A percentile compares a stretch with the other conserved stretches of the same genome.
Conservation (phyloP, 2,888 invertebrate species). For the Platynereis dumerilii region DNA sequence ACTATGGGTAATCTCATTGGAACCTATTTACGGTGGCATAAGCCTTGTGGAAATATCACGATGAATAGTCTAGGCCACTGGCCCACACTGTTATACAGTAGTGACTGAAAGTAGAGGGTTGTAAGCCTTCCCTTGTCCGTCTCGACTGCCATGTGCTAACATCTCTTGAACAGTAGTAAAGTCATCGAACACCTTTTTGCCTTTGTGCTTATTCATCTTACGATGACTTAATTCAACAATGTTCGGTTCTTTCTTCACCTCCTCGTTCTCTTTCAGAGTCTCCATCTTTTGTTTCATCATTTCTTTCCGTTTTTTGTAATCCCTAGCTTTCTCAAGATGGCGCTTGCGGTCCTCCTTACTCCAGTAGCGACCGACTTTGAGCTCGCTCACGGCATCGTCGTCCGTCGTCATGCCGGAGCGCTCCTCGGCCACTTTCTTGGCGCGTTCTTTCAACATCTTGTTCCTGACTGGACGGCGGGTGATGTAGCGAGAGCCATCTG, state of each 20-base stretch:
- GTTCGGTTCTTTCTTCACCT: slow-evolving; percentile 53
- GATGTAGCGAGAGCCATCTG: slow-evolving; percentile 80
- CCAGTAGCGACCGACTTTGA: slow-evolving; percentile 79
- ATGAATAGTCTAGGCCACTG: no score
- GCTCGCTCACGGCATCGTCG: slow-evolving; percentile 79
- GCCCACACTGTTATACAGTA: slow-evolving; percentile 58
- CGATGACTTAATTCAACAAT: slow-evolving; percentile 66
- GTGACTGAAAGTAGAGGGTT: slow-evolving; percentile 65
- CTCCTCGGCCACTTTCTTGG: slow-evolving; percentile 73
- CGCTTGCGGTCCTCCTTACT: slow-evolving; percentile 77
- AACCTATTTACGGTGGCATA: no score
- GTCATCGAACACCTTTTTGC: slow-evolving; percentile 66
- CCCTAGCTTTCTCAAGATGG: slow-evolving; percentile 75
- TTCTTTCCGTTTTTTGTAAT: slow-evolving; percentile 67
- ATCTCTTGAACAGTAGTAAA: slow-evolving; percentile 71
- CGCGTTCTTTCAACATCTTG: slow-evolving; percentile 73
- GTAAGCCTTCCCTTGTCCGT: slow-evolving; percentile 53
- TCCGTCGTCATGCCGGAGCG: slow-evolving; percentile 75
- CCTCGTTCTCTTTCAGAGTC: slow-evolving; percentile 59
- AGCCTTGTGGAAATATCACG: no score
- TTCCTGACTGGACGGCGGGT: slow-evolving; percentile 75
- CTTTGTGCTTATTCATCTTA: slow-evolving; percentile 70
- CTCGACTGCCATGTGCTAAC: slow-evolving; percentile 67
- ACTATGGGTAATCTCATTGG: no score
- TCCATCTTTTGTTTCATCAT: slow-evolving; percentile 54